phyloP scores from a whole-genome alignment of 2,113 vertebrate species.

The Chionodraco myersi region DNA sequence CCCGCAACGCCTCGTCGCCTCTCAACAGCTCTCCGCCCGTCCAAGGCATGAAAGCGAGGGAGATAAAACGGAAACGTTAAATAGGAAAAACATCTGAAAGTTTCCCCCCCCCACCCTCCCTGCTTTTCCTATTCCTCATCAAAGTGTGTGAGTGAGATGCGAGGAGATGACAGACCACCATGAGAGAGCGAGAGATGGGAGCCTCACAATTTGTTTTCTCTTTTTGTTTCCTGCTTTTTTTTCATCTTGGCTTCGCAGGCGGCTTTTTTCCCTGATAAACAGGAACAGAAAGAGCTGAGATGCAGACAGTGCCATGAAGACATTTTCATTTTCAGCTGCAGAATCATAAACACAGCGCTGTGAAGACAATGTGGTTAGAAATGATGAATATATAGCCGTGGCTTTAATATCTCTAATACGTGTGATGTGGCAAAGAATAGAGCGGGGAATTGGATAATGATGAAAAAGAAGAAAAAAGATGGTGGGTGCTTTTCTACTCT shows the following conservation, averaged over 20 bases:
- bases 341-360: constrained; percentile 45
- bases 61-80: constrained; percentile 71
- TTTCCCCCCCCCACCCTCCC: background rate
- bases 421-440: constrained; percentile 17
- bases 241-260: constrained; percentile 23
- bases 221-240: constrained; percentile 36
- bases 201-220: constrained; percentile 56
- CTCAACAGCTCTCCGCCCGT: constrained; percentile 35
- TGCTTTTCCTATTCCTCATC: constrained; percentile 38
- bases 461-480: constrained; percentile 31
- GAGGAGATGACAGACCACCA: constrained; percentile 36
- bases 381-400: constrained; percentile 66
- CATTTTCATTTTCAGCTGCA: constrained; percentile 56
- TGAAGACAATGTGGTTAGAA: constrained; percentile 65
- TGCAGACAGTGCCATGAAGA: constrained; percentile 18
- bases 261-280: constrained; percentile 39
- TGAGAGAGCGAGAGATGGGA: constrained; percentile 22
- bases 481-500: background rate
- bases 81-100: constrained; percentile 59
- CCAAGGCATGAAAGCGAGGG: constrained; percentile 46
- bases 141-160: constrained; percentile 38
- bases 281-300: background rate
- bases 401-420: constrained; percentile 65
- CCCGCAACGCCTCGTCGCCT: constrained; percentile 50
- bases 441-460: constrained; percentile 30